phyloP scores from a whole-genome alignment of 2,888 invertebrate genomes.

The Ormyrus rosae region DNA sequence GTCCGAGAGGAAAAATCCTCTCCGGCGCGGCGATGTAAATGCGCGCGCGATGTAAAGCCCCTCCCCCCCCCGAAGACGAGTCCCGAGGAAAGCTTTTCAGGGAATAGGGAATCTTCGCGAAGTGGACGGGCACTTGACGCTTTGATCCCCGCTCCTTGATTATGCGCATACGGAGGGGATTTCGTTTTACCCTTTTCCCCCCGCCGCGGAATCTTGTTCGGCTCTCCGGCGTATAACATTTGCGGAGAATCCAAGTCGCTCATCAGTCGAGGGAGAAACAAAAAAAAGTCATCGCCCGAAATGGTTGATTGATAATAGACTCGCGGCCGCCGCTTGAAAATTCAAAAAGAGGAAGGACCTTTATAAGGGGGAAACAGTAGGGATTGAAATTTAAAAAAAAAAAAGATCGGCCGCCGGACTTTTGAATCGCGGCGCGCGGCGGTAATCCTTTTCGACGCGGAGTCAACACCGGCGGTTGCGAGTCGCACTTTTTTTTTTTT shows the following conservation, averaged over 20 bases:
- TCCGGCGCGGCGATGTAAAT: conserved; percentile 27
- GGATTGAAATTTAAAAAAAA: conserved; percentile 35
- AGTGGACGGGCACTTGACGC: conserved; percentile 31
- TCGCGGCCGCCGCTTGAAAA: not conserved
- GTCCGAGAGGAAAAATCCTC: conserved; percentile 22
- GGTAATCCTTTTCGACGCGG: conserved; percentile 47
- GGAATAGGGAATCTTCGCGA: conserved; percentile 30
- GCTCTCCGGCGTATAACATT: no score
- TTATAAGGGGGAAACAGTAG: not conserved
- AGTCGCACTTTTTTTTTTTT: conserved; percentile 11
- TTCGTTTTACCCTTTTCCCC: not conserved
- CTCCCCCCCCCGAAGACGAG: not conserved
- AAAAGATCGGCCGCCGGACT: conserved; percentile 24
- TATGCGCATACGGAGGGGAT: conserved; percentile 38
- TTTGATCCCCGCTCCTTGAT: conserved; percentile 40
- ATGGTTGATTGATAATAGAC: not conserved
- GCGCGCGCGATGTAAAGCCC: conserved; percentile 28
- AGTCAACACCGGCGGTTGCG: conserved; percentile 24
- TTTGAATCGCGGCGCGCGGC: not conserved
- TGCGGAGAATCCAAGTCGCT: no score
- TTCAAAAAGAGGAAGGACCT: not conserved
- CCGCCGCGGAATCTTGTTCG: not conserved
- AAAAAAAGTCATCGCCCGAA: not conserved
- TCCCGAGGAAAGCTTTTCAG: conserved; percentile 8
- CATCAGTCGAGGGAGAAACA: not conserved